These are phyloP conservation scores for Gymnopithys bicolor DNA, from an alignment of 2,797 vertebrate species.

Conservation along the genomic window DNA sequence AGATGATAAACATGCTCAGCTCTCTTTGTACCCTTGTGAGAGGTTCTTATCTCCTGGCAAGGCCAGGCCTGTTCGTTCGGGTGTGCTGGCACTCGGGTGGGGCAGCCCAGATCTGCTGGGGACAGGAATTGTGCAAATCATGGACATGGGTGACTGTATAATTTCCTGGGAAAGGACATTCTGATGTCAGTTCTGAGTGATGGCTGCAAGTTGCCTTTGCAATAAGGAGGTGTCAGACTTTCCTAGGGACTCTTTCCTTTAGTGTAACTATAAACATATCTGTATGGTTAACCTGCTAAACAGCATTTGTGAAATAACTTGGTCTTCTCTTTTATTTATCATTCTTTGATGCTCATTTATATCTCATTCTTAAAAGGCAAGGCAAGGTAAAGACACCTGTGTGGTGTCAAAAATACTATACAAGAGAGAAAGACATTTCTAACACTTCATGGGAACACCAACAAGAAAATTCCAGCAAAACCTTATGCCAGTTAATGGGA, in stretches of 20 bases:
- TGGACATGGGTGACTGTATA: not conserved
- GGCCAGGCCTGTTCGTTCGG: not conserved
- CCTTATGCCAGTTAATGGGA: fast-evolving
- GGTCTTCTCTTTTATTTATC: not conserved
- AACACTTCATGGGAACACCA: not conserved
- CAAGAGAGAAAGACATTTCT: not conserved
- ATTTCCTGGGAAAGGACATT: not conserved
- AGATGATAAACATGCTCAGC: not conserved
- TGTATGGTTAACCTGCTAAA: not conserved
- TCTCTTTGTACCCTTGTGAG: not conserved
- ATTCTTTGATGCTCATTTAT: not conserved
- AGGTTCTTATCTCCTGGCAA: not conserved
- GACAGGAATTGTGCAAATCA: not conserved
- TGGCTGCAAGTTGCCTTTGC: not conserved
- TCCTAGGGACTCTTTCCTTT: not conserved
- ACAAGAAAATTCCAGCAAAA: not conserved
- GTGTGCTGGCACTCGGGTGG: not conserved
- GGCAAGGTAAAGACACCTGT: not conserved
- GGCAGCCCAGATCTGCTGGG: not conserved
- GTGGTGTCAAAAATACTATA: fast-evolving
- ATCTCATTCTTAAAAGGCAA: not conserved
- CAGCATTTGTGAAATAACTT: not conserved
- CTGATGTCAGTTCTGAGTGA: not conserved
- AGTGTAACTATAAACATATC: not conserved
- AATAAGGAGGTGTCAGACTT: not conserved